Base-by-base conservation (phyloP, 2,797 vertebrate genomes). In the Serranus cabrilla region DNA sequence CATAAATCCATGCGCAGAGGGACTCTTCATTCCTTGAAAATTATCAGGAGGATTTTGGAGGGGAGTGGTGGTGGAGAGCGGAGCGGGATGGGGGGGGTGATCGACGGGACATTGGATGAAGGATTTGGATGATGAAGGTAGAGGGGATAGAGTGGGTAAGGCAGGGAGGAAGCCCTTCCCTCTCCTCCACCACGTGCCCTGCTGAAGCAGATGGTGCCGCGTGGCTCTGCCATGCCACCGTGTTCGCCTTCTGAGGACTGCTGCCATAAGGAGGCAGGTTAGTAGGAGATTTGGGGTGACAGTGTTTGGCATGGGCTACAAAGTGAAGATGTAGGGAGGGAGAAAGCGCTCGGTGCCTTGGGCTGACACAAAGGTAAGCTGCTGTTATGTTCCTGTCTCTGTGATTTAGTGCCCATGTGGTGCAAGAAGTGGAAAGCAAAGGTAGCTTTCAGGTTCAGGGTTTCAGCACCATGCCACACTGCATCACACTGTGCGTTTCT, bases 201-300 rank as follows among this genome's bases (percentile, higher is more conserved):
- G 34, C 83, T 34, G 66, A 80, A 91, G 84, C 93, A 94, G 93
- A 94, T 94, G 92, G 92, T 76, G 69, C 58, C 37, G 68, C 34
- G 84, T 78, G 84, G 81, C 81, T 82, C 73, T 66, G 62, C 83
- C 74, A 71, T 84, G 88, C 81, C 87, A 82, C 86, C 60, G 27
- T 27, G 58, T 71, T 74, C 23, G 63, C 84, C 80, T 75, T 85
- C 80, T 77, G 83, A 90, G 80, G 27, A 17, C 73, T 23, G 86
- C 82, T 60, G 82, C 90, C 92, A 93, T 92, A 92, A 92, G 92
- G 89, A 92, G 92, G 90, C 72, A 89, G 89, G 91, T 91, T 88
- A 88, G 89, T 80, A 23, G 75, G 91, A 90, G 92, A 92, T 92
- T 89, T 90, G 91, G 90, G 88, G 78, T 84, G 89, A 86, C 89